Base-by-base conservation (phyloP, 2,797 vertebrate species). In the Fratercula arctica region DNA sequence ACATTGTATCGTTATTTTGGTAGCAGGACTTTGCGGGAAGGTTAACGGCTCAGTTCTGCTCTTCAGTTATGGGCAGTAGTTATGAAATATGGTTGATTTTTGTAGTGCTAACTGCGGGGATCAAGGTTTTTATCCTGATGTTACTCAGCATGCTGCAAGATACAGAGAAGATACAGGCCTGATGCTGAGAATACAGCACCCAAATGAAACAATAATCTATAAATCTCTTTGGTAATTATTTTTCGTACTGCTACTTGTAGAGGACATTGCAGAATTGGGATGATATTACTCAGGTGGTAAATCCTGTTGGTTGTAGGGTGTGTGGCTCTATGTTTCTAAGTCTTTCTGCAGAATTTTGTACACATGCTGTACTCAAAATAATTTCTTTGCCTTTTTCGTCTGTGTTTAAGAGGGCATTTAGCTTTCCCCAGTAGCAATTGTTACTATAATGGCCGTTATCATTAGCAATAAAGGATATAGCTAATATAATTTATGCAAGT, bases 101-200 rank as follows among this genome's bases (percentile, higher is more conserved):
- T 53, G 37, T 8, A 54, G 63, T 3, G 2, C 25, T 6, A 8
- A 23, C 12, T 7, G 1, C 33, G n/a, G 28, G 3, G 4, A 45
- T 33, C 25, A 1, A 26, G 29, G n/a, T 56, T 48, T 67, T 78
- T 25, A 25, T 29, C 54, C 46, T 12, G 23, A 17, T n/a, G 16
- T 16, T 41, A 41, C 85, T 72, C 28, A 10, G 16, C 9, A 2
- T 33, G 39, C 48, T 56, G 48, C 57, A 31, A 63, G 26, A 20
- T 79, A 17, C 43, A 35, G 15, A 29, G 39, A 46, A 46, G 25
- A 24, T 43, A 10, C 0, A 21, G 67, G 21, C 57, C n/a, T 21
- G 13, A 16, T 31, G 21, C 50, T 56, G 48, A n/a, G 29, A 17
- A 26, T 41, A 10, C 10, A 15, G 19, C 57, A 56, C 66, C 25